Base-by-base conservation (phyloP, 64 coral and sea anemone genomes). In the Pocillopora verrucosa region DNA sequence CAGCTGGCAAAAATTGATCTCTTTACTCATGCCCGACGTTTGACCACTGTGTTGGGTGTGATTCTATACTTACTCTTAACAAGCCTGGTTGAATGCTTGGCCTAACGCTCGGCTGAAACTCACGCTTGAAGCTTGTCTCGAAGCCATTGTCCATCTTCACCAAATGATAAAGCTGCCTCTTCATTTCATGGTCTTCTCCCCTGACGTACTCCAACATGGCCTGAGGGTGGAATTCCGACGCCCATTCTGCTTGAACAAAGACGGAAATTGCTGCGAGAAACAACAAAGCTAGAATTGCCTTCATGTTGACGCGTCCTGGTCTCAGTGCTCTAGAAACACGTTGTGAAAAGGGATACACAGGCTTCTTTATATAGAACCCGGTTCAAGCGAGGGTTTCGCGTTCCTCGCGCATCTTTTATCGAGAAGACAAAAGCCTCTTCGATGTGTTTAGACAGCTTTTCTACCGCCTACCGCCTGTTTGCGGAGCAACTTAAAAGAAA, bases 121-220 rank as follows among this genome's bases (percentile, higher is more conserved):
- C 64, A 0, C 64, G 41, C 41, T 51, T 51, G 41, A 51, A 51
- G 41, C 41, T 51, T 51, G 41, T 51, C 41, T 51, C 41, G n/a
- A 26, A 26, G 22, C 30, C 69, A 26, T 73, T 30, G 0, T 73
- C 35, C 36, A 36, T 17, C 35, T 76, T 56, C 37, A 77, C 36
- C 9, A 77, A 17, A 22, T 41, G 17, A 9, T 19, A 41, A 56
- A 77, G 37, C 38, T 77, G 45, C 38, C n/a, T 56, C 17, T 37
- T 41, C 75, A 77, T 77, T 77, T 77, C 19, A 22, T 20, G 36
- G n/a, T 77, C 75, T 77, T 77, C 75, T 41, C 45, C 56, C 16
- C 56, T 41, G 6, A 56, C 17, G 11, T 77, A 77, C 19, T 77
- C 37, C 41, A 77, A 11, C 5, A 77, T 20, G 36, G 75, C 75